Evolutionary conservation across 2,888 invertebrate species (phyloP).

Genomic region (Sesamia inferens): DNA sequence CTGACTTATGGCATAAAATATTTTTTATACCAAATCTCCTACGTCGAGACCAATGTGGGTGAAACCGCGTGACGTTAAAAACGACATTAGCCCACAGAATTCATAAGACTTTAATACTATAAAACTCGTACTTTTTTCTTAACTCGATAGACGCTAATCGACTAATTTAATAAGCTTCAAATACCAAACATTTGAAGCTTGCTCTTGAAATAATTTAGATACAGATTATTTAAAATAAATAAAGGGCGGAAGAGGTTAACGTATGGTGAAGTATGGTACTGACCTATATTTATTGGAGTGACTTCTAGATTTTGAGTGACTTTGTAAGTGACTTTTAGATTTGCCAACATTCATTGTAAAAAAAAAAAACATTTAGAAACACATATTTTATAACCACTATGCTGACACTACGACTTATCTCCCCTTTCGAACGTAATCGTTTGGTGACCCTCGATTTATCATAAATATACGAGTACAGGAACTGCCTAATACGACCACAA

Average conservation of each 20-base stretch:
- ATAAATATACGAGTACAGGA: slow-evolving; percentile 53
- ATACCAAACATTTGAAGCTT: neutral
- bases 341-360: neutral
- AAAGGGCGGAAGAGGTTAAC: neutral
- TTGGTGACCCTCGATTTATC: slow-evolving; percentile 54
- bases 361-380: slow-evolving; percentile 8
- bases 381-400: slow-evolving; percentile 25
- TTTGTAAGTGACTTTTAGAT: no score
- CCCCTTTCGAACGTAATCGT: slow-evolving; percentile 53
- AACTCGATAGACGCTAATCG: no score
- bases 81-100: neutral
- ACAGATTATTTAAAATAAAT: neutral
- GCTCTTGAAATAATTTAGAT: neutral
- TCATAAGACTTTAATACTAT: no score
- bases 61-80: neutral
- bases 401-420: slow-evolving; percentile 40
- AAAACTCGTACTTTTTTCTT: no score
- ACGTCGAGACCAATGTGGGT: neutral
- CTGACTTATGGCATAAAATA: no score
- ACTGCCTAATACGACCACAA: slow-evolving; percentile 56
- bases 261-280: neutral
- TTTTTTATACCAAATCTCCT: no score
- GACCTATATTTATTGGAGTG: neutral
- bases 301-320: no score
- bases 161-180: neutral